Percentiles rank a stretch among this genome's conserved stretches.
These are phyloP conservation scores for Spodoptera picta DNA, from an alignment of 2,888 invertebrate genomes.

Conservation along the genomic window DNA sequence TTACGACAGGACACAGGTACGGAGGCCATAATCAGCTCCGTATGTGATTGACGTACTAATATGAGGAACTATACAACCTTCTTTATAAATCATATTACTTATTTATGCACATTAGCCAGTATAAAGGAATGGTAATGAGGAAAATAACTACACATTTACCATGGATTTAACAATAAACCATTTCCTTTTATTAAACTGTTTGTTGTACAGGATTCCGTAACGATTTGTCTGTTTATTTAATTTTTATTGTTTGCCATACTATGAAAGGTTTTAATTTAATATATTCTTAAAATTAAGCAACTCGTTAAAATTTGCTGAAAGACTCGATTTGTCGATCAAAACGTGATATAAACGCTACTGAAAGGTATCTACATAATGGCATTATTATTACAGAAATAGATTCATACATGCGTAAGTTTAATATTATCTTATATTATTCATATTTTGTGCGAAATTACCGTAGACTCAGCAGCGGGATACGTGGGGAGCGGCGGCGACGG, in stretches of 20 bases:
- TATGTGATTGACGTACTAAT: constrained; percentile 45
- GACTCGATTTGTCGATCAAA: too few species aligned
- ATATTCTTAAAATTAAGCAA: too few species aligned
- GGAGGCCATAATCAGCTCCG: constrained; percentile 36
- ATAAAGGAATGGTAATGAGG: constrained; percentile 6
- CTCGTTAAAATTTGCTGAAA: too few species aligned
- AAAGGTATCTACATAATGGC: too few species aligned
- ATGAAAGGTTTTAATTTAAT: too few species aligned
- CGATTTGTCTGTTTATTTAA: too few species aligned
- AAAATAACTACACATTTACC: constrained; percentile 1
- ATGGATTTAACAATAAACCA: constrained; percentile 9
- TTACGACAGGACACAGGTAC: constrained; percentile 32
- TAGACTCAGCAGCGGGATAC: constrained; percentile 54
- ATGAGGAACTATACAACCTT: constrained; percentile 27
- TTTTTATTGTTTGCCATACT: too few species aligned
- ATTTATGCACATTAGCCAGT: constrained; percentile 20
- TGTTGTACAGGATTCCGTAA: too few species aligned
- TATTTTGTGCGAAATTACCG: constrained; percentile 23
- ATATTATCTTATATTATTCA: constrained; percentile 3
- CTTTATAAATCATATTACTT: constrained; percentile 24
- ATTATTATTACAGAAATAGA: too few species aligned
- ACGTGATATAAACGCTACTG: too few species aligned
- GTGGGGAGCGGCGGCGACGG: constrained; percentile 65
- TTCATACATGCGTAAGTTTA: background rate
- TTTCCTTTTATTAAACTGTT: background rate